Evolutionary conservation across 2,797 vertebrate genomes (phyloP), one percentile per base, ranked within the genome.

Genomic region (Molossus molossus): DNA sequence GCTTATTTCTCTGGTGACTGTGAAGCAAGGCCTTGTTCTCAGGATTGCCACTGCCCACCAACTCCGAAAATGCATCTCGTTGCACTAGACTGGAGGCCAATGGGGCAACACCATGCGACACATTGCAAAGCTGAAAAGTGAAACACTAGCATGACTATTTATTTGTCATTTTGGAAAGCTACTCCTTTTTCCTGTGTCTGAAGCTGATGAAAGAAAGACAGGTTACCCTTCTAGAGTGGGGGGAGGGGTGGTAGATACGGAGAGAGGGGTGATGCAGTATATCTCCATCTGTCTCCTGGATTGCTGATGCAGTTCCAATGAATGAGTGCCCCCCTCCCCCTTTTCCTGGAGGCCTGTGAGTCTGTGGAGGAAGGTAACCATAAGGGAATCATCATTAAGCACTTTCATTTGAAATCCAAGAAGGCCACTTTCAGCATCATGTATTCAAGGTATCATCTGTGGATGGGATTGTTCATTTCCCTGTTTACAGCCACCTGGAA

Each of bases 401-500:
- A 77, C 27, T 8, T 84, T 60, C 90, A 77, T 81, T 81, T 87
- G 81, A 88, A 92, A 77, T 81, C 29, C 15, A 92, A 84, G 55
- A 91, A 58, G 60, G 70, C 33, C 73, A 72, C 25, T 96, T 96
- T 90, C 29, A 60, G 15, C 55, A 90, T 62, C 17, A 12, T 14
- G 11, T 88, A 50, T 73, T 91, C 62, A 79, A 73, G 87, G 87
- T 82, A 96, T 98, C 97, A 96, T 98, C 96, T 98, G 91, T 97
- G 94, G 87, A 77, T 67, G 89, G 75, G 17, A 79, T 53, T 97
- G 97, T 98, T 97, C 92, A 97, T 98, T 98, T 98, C 79, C 53
- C 94, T 98, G 93, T 97, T 97, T 88, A 85, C 55, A 95, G 79
- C 96, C 97, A 53, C 95, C 94, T 98, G 95, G 70, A 98, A 89